Evolutionary conservation across 1,140 invertebrate species (phyloP).

Genomic region (Drosophila cardini): DNA sequence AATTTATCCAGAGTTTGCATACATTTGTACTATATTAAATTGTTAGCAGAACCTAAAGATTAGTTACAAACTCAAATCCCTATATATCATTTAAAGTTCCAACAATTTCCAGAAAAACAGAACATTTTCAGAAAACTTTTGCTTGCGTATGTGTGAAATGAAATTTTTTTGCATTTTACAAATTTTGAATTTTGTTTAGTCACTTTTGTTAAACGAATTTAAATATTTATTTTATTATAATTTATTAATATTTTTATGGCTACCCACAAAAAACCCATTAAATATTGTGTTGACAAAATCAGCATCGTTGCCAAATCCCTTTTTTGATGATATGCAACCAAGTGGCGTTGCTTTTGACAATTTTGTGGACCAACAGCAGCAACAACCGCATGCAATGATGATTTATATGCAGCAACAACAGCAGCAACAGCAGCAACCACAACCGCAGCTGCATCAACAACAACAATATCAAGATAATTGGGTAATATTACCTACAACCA

Average conservation of each 20-base stretch:
- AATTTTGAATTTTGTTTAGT: constrained; percentile 27
- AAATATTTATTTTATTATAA: constrained; percentile 21
- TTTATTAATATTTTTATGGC: constrained; percentile 44
- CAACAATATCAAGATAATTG: constrained; percentile 45
- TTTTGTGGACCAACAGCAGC: constrained; percentile 54
- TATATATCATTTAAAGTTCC: not conserved
- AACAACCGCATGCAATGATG: constrained; percentile 28
- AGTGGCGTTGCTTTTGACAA: constrained; percentile 37
- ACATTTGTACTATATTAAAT: not conserved
- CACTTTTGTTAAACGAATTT: constrained; percentile 19
- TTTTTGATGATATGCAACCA: constrained; percentile 72
- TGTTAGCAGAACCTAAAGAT: constrained; percentile 4
- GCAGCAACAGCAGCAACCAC: not conserved
- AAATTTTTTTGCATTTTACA: constrained; percentile 19
- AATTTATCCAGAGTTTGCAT: constrained; percentile 11
- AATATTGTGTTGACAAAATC: constrained; percentile 48
- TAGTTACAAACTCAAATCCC: constrained; percentile 1
- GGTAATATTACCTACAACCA: constrained; percentile 43
- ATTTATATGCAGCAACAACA: constrained; percentile 60
- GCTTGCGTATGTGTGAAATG: constrained; percentile 40
- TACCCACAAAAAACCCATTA: constrained; percentile 18
- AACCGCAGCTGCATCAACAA: constrained; percentile 30
- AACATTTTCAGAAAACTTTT: constrained; percentile 6
- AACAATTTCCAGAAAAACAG: constrained; percentile 3
- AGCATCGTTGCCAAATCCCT: constrained; percentile 77